phyloP scores from a whole-genome alignment of 2,797 vertebrate genomes.

The Pseudochromis fuscus region DNA sequence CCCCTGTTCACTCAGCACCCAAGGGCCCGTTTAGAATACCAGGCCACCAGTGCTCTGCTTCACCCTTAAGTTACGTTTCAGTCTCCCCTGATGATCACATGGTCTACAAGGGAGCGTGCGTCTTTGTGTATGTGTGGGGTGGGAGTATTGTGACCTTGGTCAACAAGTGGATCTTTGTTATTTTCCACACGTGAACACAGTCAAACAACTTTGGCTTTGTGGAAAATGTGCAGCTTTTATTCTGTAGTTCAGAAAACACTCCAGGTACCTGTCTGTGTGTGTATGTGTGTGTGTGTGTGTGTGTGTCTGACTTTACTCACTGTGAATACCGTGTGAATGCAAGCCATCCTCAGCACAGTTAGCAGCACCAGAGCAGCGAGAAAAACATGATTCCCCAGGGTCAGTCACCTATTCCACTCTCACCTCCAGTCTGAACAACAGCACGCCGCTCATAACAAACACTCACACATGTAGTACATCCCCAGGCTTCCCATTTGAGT shows the following conservation, averaged over 20 bases:
- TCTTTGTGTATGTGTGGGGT: conserved; percentile 11
- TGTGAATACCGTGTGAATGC: conserved; percentile 46
- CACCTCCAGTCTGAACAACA: conserved; percentile 71
- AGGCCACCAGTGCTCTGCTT: conserved; percentile 54
- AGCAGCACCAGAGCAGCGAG: conserved; percentile 65
- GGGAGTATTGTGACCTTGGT: too few relatives aligned
- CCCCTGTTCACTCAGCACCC: conserved; percentile 75
- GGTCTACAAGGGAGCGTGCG: conserved; percentile 21
- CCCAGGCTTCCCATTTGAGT: conserved; percentile 36
- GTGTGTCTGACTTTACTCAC: conserved; percentile 20
- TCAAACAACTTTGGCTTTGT: conserved; percentile 9
- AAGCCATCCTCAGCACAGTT: conserved; percentile 47
- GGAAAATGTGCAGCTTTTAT: conserved; percentile 10
- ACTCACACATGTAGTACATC: conserved; percentile 22
- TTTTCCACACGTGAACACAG: conserved; percentile 9
- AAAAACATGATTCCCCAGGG: conserved; percentile 77
- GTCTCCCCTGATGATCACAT: conserved; percentile 50
- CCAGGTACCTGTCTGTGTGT: neutral
- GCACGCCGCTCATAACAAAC: conserved; percentile 61
- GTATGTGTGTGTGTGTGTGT: conserved; percentile 15
- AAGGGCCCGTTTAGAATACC: conserved; percentile 65
- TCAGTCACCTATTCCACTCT: conserved; percentile 58
- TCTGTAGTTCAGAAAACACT: neutral
- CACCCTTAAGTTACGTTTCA: conserved; percentile 47
- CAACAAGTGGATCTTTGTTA: conserved; percentile 30